phyloP scores from a whole-genome alignment of 2,797 vertebrate species.

The Melanotaenia maccullochi region DNA sequence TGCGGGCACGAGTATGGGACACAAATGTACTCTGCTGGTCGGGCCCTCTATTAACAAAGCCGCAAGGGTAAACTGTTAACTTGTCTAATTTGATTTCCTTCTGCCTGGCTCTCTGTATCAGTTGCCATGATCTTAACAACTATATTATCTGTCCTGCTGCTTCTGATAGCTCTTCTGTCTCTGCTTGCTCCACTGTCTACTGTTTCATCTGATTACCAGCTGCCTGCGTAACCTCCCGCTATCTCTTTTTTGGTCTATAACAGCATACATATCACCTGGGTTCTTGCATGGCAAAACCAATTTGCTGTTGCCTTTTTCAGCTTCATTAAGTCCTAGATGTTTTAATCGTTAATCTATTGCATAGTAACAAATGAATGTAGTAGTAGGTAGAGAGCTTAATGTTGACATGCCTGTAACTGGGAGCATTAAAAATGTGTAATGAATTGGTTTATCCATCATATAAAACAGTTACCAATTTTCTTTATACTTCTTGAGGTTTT shows the following conservation, averaged over 20 bases:
- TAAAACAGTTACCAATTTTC: not conserved
- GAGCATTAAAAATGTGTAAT: slow-evolving; percentile 5
- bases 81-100: slow-evolving; percentile 58
- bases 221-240: slow-evolving; percentile 43
- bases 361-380: not conserved
- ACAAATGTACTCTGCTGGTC: slow-evolving; percentile 42
- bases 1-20: slow-evolving; percentile 26
- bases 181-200: slow-evolving; percentile 54
- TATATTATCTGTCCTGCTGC: slow-evolving; percentile 47
- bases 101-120: slow-evolving; percentile 64
- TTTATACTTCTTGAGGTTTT: not conserved
- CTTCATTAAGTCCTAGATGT: slow-evolving; percentile 2
- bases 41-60: slow-evolving; percentile 53
- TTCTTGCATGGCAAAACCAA: slow-evolving; percentile 52
- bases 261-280: slow-evolving; percentile 37
- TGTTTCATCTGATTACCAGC: slow-evolving; percentile 48
- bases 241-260: slow-evolving; percentile 46
- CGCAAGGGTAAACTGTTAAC: slow-evolving; percentile 32
- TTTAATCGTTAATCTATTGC: not conserved
- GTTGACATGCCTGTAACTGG: not conserved
- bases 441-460: not conserved
- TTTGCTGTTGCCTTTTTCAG: slow-evolving; percentile 33
- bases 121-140: slow-evolving; percentile 55
- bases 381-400: not conserved
- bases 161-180: slow-evolving; percentile 43